phyloP scores from a whole-genome alignment of 1,140 invertebrate genomes.

The Cyclina sinensis region DNA sequence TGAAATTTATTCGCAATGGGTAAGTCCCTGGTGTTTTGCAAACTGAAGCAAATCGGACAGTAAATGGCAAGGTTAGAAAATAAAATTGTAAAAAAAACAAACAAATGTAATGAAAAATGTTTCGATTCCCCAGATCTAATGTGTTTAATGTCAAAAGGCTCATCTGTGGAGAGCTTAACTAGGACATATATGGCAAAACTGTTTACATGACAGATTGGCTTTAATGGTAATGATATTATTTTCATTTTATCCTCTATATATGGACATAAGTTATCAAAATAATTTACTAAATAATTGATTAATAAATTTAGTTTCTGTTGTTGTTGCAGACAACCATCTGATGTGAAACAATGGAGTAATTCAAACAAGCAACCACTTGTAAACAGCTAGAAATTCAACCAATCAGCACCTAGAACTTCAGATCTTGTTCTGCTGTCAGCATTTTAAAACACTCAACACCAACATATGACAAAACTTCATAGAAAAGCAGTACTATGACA shows the following conservation, averaged over 20 bases:
- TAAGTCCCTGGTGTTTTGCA: background rate
- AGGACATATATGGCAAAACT: slow-evolving; percentile 25
- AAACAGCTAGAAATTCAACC: too few species aligned
- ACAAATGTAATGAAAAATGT: background rate
- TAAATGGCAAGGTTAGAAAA: slow-evolving; percentile 18
- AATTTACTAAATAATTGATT: background rate
- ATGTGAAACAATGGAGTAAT: too few species aligned
- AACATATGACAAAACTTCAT: too few species aligned
- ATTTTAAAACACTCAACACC: too few species aligned
- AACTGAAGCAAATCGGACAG: slow-evolving; percentile 26
- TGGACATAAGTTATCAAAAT: background rate
- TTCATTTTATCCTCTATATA: slow-evolving; percentile 3
- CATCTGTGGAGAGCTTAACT: slow-evolving; percentile 31
- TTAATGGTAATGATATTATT: slow-evolving; percentile 22
- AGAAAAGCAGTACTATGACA: too few species aligned
- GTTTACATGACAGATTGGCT: slow-evolving; percentile 18
- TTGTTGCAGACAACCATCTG: too few species aligned
- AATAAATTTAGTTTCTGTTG: background rate
- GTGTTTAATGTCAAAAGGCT: slow-evolving; percentile 18
- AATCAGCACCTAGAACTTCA: too few species aligned
- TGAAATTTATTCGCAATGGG: background rate
- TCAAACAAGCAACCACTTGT: too few species aligned
- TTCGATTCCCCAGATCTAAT: background rate
- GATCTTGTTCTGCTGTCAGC: too few species aligned
- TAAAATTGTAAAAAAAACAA: background rate